Conservation (phyloP, 2,113 vertebrate species). For the Corythornis madagascariensis region DNA sequence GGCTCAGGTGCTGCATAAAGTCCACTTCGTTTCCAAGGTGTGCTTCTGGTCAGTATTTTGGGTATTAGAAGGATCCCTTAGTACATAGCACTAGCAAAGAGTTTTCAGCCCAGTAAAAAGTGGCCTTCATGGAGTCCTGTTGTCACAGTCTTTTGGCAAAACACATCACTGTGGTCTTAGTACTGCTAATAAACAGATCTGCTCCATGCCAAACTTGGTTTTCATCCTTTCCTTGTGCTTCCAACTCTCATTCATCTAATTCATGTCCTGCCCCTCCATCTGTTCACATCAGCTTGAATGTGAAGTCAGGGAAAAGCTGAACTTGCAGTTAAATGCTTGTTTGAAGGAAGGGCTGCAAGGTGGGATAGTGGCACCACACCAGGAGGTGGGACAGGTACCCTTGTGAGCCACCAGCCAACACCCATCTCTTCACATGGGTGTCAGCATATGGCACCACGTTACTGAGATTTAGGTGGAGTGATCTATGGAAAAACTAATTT, state of each 20-base stretch:
- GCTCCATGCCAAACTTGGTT: background rate
- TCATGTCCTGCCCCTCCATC: background rate
- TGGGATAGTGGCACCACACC: background rate
- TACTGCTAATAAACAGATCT: background rate
- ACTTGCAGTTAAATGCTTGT: accelerated
- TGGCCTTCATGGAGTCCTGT: background rate
- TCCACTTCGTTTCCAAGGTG: background rate
- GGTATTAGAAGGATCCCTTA: background rate
- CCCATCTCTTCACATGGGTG: background rate
- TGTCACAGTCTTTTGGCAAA: background rate
- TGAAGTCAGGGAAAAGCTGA: background rate
- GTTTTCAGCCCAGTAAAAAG: background rate
- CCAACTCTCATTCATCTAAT: background rate
- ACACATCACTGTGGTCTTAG: background rate
- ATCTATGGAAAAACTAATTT: background rate
- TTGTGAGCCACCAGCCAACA: background rate
- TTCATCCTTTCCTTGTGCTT: background rate
- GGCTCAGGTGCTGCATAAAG: background rate
- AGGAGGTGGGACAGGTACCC: background rate
- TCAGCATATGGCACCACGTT: accelerated
- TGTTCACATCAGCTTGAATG: background rate
- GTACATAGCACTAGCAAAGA: background rate
- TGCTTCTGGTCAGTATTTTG: background rate
- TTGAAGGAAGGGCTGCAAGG: background rate
- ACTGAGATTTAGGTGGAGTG: accelerated